phyloP scores from a whole-genome alignment of 2,888 invertebrate genomes.

The Leptinotarsa juncta region DNA sequence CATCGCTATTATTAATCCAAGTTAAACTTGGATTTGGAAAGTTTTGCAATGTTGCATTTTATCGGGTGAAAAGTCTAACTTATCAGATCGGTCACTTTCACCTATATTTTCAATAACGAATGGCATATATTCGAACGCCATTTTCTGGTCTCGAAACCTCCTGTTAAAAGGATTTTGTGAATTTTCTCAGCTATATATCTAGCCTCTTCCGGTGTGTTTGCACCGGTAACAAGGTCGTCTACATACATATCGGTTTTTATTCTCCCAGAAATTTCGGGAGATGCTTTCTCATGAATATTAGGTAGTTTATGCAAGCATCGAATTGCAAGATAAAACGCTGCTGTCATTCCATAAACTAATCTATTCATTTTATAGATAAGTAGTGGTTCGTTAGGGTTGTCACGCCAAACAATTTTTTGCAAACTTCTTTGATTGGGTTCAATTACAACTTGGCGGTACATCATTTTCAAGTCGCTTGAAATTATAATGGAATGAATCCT shows the following conservation, averaged over 20 bases:
- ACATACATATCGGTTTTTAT: constrained; percentile 50
- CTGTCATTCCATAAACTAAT: constrained; percentile 55
- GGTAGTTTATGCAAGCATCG: constrained; percentile 46
- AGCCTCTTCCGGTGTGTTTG: constrained; percentile 38
- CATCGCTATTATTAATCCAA: neutral
- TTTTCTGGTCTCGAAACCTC: neutral
- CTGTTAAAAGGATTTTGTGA: neutral
- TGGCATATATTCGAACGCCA: neutral
- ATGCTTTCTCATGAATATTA: constrained; percentile 36
- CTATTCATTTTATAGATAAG: constrained; percentile 47
- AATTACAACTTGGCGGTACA: constrained; percentile 56
- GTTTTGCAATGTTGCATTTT: neutral
- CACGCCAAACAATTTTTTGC: constrained; percentile 57
- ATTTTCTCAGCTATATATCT: constrained; percentile 9
- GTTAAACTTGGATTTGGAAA: neutral
- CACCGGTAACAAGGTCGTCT: constrained; percentile 52
- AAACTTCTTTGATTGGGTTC: constrained; percentile 43
- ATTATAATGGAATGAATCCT: constrained; percentile 44
- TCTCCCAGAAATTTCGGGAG: constrained; percentile 32
- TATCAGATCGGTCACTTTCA: constrained; percentile 6
- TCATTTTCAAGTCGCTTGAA: constrained; percentile 59
- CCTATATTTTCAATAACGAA: neutral
- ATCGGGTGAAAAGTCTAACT: constrained; percentile 12
- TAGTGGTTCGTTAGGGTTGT: constrained; percentile 39
- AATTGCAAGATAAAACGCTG: constrained; percentile 49